Conservation (phyloP, 2,888 invertebrate genomes). For the Yponomeuta cagnagella region DNA sequence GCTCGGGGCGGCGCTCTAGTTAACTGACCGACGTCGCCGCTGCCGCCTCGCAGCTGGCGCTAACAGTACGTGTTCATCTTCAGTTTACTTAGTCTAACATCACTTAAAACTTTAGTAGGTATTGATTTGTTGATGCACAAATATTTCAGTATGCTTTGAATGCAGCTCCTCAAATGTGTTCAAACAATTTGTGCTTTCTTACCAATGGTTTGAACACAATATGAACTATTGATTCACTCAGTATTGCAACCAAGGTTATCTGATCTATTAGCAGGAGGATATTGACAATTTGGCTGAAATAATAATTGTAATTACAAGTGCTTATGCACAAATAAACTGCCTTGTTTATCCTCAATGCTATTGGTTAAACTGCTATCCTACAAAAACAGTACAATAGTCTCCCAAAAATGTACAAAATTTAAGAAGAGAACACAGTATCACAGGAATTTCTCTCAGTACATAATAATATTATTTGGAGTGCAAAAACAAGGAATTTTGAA, state of each 20-base stretch:
- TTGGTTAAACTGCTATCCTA: too few species aligned
- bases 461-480: neutral
- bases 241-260: too few species aligned
- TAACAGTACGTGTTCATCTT: conserved; percentile 52
- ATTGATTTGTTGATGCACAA: neutral
- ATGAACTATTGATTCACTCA: neutral
- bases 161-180: neutral
- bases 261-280: too few species aligned
- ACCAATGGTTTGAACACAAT: neutral
- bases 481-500: neutral
- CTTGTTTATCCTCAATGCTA: too few species aligned
- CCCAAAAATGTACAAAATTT: too few species aligned
- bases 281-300: too few species aligned
- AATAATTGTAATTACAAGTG: too few species aligned
- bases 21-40: conserved; percentile 72
- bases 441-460: neutral
- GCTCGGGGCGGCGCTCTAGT: conserved; percentile 56
- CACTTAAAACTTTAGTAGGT: neutral
- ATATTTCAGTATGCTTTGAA: neutral
- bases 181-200: neutral
- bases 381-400: too few species aligned
- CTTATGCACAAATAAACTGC: too few species aligned
- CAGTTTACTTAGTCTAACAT: neutral
- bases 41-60: conserved; percentile 71
- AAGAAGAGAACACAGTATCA: too few species aligned